phyloP scores from a whole-genome alignment of 2,113 vertebrate species.

The Myiozetetes cayanensis region DNA sequence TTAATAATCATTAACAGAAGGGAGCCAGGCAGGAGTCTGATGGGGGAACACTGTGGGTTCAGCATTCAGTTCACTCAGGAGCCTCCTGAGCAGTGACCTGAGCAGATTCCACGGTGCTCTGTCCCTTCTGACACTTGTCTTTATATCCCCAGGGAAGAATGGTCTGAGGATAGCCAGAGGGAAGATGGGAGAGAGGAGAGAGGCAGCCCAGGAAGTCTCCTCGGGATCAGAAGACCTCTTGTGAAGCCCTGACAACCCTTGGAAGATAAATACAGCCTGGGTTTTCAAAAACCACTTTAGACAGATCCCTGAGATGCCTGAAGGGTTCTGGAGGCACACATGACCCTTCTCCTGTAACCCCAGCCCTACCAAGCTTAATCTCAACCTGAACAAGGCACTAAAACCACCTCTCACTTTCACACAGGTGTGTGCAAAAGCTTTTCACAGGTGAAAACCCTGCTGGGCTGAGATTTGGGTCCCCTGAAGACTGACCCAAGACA shows the following conservation, averaged over 20 bases:
- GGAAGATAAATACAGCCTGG: not conserved
- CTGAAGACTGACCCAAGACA: not conserved
- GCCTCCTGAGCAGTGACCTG: not conserved
- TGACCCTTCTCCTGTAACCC: not conserved
- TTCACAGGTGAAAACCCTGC: not conserved
- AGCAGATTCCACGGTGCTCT: not conserved
- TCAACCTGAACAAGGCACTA: not conserved
- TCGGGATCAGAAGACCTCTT: not conserved
- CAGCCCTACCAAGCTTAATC: not conserved
- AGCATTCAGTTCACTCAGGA: not conserved
- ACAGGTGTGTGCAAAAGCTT: not conserved
- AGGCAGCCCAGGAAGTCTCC: not conserved
- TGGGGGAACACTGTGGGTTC: not conserved
- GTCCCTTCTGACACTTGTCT: not conserved
- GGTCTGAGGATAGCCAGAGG: fast-evolving
- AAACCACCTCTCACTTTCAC: not conserved
- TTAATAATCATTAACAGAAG: conserved; percentile 46
- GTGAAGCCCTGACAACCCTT: not conserved
- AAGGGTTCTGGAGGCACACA: fast-evolving
- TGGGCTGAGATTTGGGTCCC: not conserved
- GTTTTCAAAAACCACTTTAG: not conserved
- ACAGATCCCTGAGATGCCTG: not conserved
- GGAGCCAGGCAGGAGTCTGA: not conserved
- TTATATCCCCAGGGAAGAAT: not conserved
- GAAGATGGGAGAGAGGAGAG: not conserved